Evolutionary conservation across 2,797 vertebrate genomes (phyloP).

Genomic region (Neosilurus mollespiculum): DNA sequence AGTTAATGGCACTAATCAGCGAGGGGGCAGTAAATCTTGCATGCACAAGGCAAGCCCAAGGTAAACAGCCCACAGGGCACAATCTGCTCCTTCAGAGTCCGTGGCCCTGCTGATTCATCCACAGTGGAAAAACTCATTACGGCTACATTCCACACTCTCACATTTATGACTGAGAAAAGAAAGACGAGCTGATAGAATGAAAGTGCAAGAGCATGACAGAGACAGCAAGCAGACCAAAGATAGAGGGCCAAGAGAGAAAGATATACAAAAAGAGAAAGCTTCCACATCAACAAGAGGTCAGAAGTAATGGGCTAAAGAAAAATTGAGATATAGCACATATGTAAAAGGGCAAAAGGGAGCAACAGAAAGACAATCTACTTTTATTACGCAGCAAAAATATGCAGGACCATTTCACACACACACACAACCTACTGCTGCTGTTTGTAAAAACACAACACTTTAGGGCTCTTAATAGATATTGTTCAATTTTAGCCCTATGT

Average conservation of each 20-base stretch:
- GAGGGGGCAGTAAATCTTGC: conserved; percentile 40
- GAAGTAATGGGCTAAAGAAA: neutral
- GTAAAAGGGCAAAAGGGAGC: neutral
- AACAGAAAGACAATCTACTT: neutral
- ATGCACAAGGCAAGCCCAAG: conserved; percentile 18
- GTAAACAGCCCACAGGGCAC: conserved; percentile 46
- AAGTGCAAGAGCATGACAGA: neutral
- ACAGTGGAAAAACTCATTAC: conserved; percentile 57
- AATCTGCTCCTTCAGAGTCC: conserved; percentile 31
- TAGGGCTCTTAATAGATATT: neutral
- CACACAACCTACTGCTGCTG: neutral
- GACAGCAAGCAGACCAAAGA: neutral
- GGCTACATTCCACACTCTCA: conserved; percentile 42
- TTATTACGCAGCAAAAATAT: neutral
- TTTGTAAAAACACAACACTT: neutral
- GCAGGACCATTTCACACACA: conserved; percentile 5
- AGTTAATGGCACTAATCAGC: conserved; percentile 50
- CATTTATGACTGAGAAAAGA: conserved; percentile 37
- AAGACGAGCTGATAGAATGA: neutral
- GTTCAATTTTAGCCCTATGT: neutral
- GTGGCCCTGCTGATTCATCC: conserved; percentile 50
- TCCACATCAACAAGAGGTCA: neutral
- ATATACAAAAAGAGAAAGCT: neutral
- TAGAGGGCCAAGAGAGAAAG: neutral
- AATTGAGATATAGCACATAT: no score